Conservation (phyloP, 2,888 invertebrate species). For the Volucella inanis region DNA sequence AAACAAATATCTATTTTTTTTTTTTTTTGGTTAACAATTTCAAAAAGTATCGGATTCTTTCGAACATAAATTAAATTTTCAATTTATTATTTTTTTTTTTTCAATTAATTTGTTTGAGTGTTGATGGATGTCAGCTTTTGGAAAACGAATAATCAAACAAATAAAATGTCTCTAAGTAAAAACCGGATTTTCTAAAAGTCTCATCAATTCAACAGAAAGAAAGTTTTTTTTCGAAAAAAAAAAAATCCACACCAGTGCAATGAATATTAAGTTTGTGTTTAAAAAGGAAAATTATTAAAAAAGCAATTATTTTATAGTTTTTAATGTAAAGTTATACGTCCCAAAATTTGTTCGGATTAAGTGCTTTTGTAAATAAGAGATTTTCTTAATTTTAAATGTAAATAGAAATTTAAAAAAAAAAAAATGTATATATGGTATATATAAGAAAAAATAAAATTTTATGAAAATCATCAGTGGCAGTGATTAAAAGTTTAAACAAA, state of each 20-base stretch:
- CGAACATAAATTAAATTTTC: background rate
- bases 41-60: background rate
- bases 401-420: slow-evolving; percentile 14
- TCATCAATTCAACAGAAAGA: background rate
- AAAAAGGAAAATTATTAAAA: slow-evolving; percentile 23
- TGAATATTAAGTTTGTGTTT: slow-evolving; percentile 21
- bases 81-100: background rate
- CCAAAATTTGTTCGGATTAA: background rate
- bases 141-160: slow-evolving; percentile 2
- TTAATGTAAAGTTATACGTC: slow-evolving; percentile 4
- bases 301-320: background rate
- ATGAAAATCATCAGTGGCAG: background rate
- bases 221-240: slow-evolving; percentile 13
- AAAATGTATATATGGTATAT: too few species aligned
- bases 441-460: background rate
- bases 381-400: slow-evolving; percentile 10
- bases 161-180: slow-evolving; percentile 18
- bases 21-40: slow-evolving; percentile 25
- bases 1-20: slow-evolving; percentile 16
- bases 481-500: slow-evolving; percentile 11
- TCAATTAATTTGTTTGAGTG: slow-evolving; percentile 7
- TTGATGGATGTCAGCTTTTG: background rate
- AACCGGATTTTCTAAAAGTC: slow-evolving; percentile 15
- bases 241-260: slow-evolving; percentile 6
- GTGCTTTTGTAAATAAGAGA: slow-evolving; percentile 12